Evolutionary conservation across 2,888 invertebrate species (phyloP).

Genomic region (Eledona agricola): DNA sequence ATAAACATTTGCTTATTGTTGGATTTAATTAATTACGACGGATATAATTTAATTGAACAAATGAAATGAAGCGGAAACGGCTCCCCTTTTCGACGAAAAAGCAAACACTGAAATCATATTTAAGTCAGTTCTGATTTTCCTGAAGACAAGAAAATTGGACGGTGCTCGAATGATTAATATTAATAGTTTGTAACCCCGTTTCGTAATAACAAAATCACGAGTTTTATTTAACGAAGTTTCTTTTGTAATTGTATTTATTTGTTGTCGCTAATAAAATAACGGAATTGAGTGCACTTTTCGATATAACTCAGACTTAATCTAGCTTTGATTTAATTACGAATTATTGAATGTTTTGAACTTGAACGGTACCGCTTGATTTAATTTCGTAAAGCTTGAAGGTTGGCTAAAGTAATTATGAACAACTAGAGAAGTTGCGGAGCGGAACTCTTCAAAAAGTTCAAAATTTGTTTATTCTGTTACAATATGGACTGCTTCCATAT

Average conservation of each 20-base stretch:
- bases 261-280: constrained; percentile 12
- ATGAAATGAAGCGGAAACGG: constrained; percentile 5
- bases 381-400: constrained; percentile 9
- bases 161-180: too few relatives aligned
- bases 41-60: constrained; percentile 3
- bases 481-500: too few relatives aligned
- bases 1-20: constrained; percentile 1
- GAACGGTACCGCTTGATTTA: constrained; percentile 5
- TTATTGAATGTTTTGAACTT: constrained; percentile 6
- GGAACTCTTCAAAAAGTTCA: too few relatives aligned
- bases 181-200: too few relatives aligned
- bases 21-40: constrained; percentile 11
- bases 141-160: too few relatives aligned
- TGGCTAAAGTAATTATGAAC: constrained; percentile 15
- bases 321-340: constrained; percentile 8
- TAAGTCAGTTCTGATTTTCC: constrained; percentile 4
- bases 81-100: constrained; percentile 5
- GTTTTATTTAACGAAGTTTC: constrained; percentile 11
- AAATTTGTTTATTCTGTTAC: too few relatives aligned
- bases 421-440: too few relatives aligned
- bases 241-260: constrained; percentile 16
- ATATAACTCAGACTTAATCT: constrained; percentile 11
- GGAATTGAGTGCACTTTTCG: constrained; percentile 12
- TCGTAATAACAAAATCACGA: too few relatives aligned
- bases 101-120: constrained; percentile 6